Percentiles rank a stretch among this genome's conserved stretches.
Conservation (phyloP, 2,888 invertebrate genomes). For the Microctonus hyperodae region DNA sequence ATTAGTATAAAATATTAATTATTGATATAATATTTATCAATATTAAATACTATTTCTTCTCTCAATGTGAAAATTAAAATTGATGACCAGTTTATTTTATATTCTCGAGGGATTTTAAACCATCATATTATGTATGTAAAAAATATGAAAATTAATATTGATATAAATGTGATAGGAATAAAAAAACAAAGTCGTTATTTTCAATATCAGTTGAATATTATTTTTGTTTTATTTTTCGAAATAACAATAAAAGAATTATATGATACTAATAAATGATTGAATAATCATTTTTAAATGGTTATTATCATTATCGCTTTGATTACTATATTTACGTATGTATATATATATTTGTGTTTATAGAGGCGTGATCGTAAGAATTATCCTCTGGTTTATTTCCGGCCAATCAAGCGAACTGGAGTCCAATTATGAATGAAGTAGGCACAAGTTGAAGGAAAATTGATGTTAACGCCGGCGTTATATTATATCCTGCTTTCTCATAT, state of each 20-base stretch:
- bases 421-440: slow-evolving; percentile 15
- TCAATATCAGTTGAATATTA: neutral
- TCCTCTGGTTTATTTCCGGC: slow-evolving; percentile 25
- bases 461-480: slow-evolving; percentile 20
- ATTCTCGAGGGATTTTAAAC: slow-evolving; percentile 4
- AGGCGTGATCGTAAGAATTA: neutral
- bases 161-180: neutral
- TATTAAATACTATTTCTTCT: neutral
- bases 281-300: neutral
- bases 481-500: too few relatives aligned
- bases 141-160: neutral
- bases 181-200: neutral
- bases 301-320: neutral
- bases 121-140: too few relatives aligned
- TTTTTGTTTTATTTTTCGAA: too few relatives aligned
- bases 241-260: too few relatives aligned
- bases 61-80: neutral
- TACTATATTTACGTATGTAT: neutral
- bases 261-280: neutral
- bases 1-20: too few relatives aligned
- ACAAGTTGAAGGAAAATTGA: slow-evolving; percentile 17
- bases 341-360: neutral
- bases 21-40: too few relatives aligned
- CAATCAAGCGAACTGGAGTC: slow-evolving; percentile 25
- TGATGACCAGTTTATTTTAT: neutral